Conservation (phyloP, 1,140 invertebrate species). For the Pseudomyrmex gracilis region DNA sequence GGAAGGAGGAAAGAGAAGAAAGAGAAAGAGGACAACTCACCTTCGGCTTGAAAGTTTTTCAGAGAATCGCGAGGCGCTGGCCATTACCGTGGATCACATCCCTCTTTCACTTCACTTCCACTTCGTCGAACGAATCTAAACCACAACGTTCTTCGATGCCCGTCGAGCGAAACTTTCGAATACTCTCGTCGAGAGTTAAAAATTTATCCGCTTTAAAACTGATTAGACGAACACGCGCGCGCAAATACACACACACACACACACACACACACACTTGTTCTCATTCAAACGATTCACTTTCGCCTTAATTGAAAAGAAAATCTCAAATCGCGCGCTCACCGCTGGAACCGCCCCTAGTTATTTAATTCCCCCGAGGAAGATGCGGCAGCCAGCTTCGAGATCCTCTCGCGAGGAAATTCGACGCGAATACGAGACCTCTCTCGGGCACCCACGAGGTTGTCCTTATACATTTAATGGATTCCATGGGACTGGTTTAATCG, state of each 20-base stretch:
- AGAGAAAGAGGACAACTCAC: constrained; percentile 43
- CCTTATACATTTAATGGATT: constrained; percentile 60
- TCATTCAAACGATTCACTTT: constrained; percentile 6
- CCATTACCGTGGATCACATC: constrained; percentile 71
- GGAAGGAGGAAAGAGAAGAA: background rate
- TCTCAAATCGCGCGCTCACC: constrained; percentile 28
- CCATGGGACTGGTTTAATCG: constrained; percentile 58
- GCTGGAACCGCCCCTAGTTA: constrained; percentile 10
- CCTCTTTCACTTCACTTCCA: constrained; percentile 59
- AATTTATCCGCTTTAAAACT: constrained; percentile 61
- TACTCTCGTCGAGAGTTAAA: constrained; percentile 49
- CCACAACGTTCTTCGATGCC: constrained; percentile 22
- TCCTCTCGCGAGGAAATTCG: constrained; percentile 24
- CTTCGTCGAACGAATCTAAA: constrained; percentile 47
- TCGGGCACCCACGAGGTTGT: constrained; percentile 24
- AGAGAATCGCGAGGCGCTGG: constrained; percentile 57
- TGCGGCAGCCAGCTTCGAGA: constrained; percentile 8
- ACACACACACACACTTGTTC: background rate
- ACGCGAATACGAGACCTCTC: constrained; percentile 32
- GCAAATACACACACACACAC: too few relatives aligned
- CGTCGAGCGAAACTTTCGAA: constrained; percentile 41
- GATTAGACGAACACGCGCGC: constrained; percentile 39
- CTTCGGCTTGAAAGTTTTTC: constrained; percentile 66
- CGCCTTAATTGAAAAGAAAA: constrained; percentile 62
- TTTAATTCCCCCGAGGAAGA: constrained; percentile 21